Evolutionary conservation across 2,113 vertebrate species (phyloP), one percentile per base, ranked within the genome.

Genomic region (Accipiter cooperii): DNA sequence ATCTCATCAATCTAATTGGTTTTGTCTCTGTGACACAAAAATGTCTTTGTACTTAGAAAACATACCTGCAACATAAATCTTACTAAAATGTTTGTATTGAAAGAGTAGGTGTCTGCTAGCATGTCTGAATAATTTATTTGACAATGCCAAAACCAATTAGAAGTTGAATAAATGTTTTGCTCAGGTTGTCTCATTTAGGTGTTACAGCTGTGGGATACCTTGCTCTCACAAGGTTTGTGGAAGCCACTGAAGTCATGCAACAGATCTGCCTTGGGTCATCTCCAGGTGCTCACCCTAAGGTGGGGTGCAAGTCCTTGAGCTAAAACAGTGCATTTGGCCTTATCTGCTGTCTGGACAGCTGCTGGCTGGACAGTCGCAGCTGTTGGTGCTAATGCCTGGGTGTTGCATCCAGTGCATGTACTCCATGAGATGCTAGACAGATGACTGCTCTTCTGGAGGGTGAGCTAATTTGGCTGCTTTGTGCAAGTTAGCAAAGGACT

Each of bases 401-500:
- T 47, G 31, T 22, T 61, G 40, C 16, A 28, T 34, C 21, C 18
- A 25, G 36, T 17, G 12, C 0, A 1, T 58, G 29, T 5, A 2
- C 17, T 49, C 52, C n/a, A 5, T 0, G 0, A 58, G 10, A 47
- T 29, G 21, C 18, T 15, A 29, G 47, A 2, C 0, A 1, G n/a
- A 14, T 0, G 0, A 17, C 36, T 28, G 54, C 8, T 25, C 33
- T 1, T 4, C 68, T 58, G 69, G 33, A 63, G 74, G 25, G 10
- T 70, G 55, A 84, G 58, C 83, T 78, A 51, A 75, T 71, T 60
- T 0, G 0, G 12, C 51, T 55, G 36, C 44, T 57, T 64, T 21
- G 25, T 70, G 84, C 52, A 13, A 34, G 25, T 0, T 40, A 51
- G n/a, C 0, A 0, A 69, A 33, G 13, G 17, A 47, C n/a, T 89